Percentiles rank a stretch among this genome's conserved stretches.
Conservation (phyloP, 2,797 vertebrate species). For the Megaceryle alcyon region DNA sequence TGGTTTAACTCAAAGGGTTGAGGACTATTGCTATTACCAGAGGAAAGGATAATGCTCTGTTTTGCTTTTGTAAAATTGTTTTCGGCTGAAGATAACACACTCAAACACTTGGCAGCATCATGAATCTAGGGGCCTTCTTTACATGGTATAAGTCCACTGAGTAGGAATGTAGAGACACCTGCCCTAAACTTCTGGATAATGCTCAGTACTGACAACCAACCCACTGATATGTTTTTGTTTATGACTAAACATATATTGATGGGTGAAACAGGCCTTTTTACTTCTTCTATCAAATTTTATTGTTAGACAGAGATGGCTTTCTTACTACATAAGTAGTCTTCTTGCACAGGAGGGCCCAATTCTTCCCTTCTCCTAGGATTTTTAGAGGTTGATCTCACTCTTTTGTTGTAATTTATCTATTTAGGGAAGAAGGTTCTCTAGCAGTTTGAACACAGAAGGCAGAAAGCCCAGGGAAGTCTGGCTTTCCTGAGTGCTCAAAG, state of each 20-base stretch:
- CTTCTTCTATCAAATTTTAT: constrained; percentile 26
- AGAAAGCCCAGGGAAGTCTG: neutral
- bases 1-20: neutral
- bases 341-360: neutral
- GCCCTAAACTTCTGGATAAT: neutral
- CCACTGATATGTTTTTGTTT: neutral
- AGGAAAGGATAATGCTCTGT: neutral
- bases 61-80: neutral
- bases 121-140: neutral
- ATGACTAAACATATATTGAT: neutral
- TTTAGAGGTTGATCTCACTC: neutral
- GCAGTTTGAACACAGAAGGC: neutral
- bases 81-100: neutral
- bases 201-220: neutral
- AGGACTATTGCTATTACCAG: neutral
- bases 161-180: neutral
- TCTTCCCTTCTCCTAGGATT: neutral
- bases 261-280: neutral
- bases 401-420: neutral
- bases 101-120: neutral
- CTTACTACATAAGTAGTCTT: neutral
- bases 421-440: neutral
- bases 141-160: neutral
- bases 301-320: neutral
- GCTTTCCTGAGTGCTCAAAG: neutral